phyloP scores from a whole-genome alignment of 2,888 invertebrate species.

The Torymus aiolomorphi region DNA sequence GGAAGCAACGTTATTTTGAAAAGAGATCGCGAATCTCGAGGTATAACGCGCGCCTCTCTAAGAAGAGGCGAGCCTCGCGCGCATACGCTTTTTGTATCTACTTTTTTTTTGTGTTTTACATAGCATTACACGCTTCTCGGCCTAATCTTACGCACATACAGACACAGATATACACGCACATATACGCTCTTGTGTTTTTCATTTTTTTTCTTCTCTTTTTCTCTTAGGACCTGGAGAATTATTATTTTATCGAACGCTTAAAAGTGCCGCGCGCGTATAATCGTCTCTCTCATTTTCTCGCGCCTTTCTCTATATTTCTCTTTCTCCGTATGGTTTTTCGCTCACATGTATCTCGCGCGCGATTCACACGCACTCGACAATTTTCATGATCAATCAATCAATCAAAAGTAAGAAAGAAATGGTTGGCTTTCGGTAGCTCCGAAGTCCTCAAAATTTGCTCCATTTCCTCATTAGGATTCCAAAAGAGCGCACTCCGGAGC shows the following conservation, averaged over 20 bases:
- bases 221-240: constrained; percentile 60
- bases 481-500: too few relatives aligned
- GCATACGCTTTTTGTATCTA: too few relatives aligned
- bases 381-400: too few relatives aligned
- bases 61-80: too few relatives aligned
- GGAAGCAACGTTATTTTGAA: constrained; percentile 53
- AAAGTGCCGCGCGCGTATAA: constrained; percentile 53
- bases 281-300: constrained; percentile 22
- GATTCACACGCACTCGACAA: background rate
- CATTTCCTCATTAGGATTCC: too few relatives aligned
- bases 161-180: background rate
- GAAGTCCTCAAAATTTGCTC: too few relatives aligned
- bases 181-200: background rate
- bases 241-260: constrained; percentile 62
- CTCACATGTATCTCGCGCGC: background rate
- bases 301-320: constrained; percentile 2
- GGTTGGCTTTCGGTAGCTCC: background rate
- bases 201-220: constrained; percentile 25
- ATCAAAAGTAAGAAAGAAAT: background rate
- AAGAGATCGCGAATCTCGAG: constrained; percentile 23
- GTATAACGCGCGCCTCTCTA: background rate
- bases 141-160: constrained; percentile 15
- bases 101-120: too few relatives aligned
- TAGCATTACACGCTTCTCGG: constrained; percentile 17
- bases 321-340: background rate